These are phyloP conservation scores for Autographa pulchrina DNA, from an alignment of 2,888 invertebrate genomes.

Conservation along the genomic window DNA sequence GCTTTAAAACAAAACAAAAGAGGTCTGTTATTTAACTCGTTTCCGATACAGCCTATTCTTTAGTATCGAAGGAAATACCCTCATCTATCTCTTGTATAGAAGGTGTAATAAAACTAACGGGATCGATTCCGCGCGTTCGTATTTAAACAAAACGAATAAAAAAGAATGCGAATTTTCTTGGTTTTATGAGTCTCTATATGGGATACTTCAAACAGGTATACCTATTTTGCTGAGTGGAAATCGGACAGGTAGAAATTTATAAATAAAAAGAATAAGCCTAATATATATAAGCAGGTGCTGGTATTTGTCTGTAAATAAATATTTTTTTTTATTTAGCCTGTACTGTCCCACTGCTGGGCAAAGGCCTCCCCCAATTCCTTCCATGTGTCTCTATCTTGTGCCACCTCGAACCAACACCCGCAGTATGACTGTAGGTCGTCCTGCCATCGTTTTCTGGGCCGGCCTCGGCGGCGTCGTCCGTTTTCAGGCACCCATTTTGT, in stretches of 20 bases:
- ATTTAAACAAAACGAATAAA: slow-evolving; percentile 53
- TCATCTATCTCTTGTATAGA: slow-evolving; percentile 67
- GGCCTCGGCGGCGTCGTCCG: no score
- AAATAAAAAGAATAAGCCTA: slow-evolving; percentile 40
- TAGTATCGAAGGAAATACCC: slow-evolving; percentile 86
- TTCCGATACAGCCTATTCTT: slow-evolving; percentile 86
- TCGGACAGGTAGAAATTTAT: slow-evolving; percentile 28
- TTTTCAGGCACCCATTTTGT: no score
- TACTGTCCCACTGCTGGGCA: no score
- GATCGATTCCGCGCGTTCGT: slow-evolving; percentile 49
- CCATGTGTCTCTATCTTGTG: no score
- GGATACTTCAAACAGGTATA: slow-evolving; percentile 41
- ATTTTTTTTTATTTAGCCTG: no score
- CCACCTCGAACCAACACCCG: no score
- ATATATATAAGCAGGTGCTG: no score
- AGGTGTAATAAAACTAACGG: slow-evolving; percentile 62
- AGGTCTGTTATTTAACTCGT: slow-evolving; percentile 87
- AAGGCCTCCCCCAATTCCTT: no score
- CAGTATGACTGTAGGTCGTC: no score
- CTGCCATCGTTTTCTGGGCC: no score
- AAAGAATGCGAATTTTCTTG: slow-evolving; percentile 47
- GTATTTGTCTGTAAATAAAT: no score
- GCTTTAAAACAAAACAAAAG: slow-evolving; percentile 83
- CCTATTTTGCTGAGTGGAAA: slow-evolving; percentile 36
- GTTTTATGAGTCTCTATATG: slow-evolving; percentile 55